A percentile compares a stretch with the other conserved stretches of the same genome.
Evolutionary conservation across 1,140 invertebrate species (phyloP).

Genomic region (Procambarus virginalis): DNA sequence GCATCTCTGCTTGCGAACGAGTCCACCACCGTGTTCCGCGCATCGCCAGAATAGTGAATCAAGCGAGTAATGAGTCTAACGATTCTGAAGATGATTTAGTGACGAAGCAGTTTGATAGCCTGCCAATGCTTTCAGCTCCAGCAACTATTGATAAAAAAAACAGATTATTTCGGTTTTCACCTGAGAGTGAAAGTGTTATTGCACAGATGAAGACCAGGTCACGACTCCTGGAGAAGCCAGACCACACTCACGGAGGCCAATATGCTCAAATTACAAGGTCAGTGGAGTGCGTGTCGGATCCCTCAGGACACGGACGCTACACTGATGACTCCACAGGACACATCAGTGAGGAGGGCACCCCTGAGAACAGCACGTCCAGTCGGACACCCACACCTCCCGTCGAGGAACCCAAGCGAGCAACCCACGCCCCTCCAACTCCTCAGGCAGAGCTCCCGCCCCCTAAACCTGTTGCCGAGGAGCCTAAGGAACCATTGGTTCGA

Average conservation of each 20-base stretch:
- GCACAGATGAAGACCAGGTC: conserved; percentile 39
- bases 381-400: conserved; percentile 39
- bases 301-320: conserved; percentile 9
- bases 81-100: conserved; percentile 54
- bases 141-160: conserved; percentile 67
- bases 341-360: conserved; percentile 61
- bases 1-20: conserved; percentile 49
- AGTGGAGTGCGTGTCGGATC: conserved; percentile 41
- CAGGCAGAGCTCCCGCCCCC: conserved; percentile 4
- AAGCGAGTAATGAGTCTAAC: conserved; percentile 49
- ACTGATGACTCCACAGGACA: conserved; percentile 46
- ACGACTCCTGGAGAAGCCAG: conserved; percentile 39
- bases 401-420: background rate
- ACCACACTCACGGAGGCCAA: background rate
- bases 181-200: conserved; percentile 31
- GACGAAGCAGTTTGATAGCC: conserved; percentile 38
- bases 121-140: conserved; percentile 58
- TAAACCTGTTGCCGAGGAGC: background rate
- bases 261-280: conserved; percentile 42
- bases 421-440: conserved; percentile 17
- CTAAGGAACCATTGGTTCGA: conserved; percentile 1
- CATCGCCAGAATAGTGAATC: conserved; percentile 37
- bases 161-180: conserved; percentile 59
- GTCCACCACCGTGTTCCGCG: conserved; percentile 26
- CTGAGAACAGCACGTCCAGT: conserved; percentile 44